Evolutionary conservation across 2,888 invertebrate species (phyloP), one percentile per base, ranked within the genome.

Genomic region (Apamea monoglypha): DNA sequence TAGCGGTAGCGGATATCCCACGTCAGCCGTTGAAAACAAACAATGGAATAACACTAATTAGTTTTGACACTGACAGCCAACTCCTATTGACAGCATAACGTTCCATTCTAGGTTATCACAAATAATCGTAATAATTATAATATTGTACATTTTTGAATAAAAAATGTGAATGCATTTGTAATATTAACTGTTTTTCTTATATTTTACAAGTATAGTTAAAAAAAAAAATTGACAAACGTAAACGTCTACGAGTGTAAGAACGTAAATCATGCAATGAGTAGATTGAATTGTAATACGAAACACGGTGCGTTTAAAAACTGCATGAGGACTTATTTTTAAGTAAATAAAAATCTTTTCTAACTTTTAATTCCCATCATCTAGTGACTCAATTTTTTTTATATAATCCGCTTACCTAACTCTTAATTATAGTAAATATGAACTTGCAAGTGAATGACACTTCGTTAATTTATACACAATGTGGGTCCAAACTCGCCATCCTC

Each of bases 151-250:
- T 64, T 64, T 64, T 64, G 64, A 36, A 8, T 53, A 64, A 36
- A 36, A 64, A 64, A 64, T 36, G 64, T 64, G 7, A 36, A 64
- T 64, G 18, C 64, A 64, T 64, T 64, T 64, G 18, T 64, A 64
- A 64, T 36, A 64, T 64, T 32, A 64, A 18, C 21, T 64, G 21
- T 64, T 64, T 64, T 64, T 64, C 10, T 36, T 5, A 64, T 64
- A 36, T 4, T 64, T 36, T 36, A 32, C 18, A 32, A 21, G 63
- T 0, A 21, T 36, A 0, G 21, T 21, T 64, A 16, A 63, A 10
- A 32, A 64, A 64, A 64, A 32, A 64, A 64, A 8, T 64, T 7
- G 2, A 36, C 63, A 63, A 18, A 32, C 63, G 29, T 63, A 18
- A 63, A 63, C 32, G 18, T n/a, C n/a, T n/a, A n/a, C n/a, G n/a